Conservation (phyloP, 2,113 vertebrate species). For the Solea solea region DNA sequence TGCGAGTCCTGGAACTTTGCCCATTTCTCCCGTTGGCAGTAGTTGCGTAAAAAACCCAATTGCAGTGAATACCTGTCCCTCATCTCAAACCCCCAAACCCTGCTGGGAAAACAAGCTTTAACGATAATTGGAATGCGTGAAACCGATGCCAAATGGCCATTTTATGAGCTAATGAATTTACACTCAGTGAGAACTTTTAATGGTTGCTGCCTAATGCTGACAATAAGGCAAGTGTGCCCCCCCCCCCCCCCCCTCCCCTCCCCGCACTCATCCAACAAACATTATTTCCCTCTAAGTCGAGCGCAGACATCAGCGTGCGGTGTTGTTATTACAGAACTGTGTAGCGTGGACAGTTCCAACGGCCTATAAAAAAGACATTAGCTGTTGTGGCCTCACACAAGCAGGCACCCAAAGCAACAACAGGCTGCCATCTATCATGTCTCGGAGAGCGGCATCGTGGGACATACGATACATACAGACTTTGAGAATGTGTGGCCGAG, state of each 20-base stretch:
- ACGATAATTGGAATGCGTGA: slow-evolving; percentile 43
- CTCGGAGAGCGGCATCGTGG: slow-evolving; percentile 40
- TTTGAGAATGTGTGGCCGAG: slow-evolving; percentile 20
- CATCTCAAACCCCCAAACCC: slow-evolving; percentile 47
- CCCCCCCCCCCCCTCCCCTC: too few relatives aligned
- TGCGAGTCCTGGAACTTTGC: slow-evolving; percentile 29
- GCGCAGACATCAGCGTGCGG: slow-evolving; percentile 14
- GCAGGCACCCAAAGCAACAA: slow-evolving; percentile 20
- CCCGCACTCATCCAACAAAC: slow-evolving; percentile 33
- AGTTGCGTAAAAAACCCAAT: slow-evolving; percentile 38
- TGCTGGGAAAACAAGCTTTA: slow-evolving; percentile 65
- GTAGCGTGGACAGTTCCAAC: slow-evolving; percentile 19
- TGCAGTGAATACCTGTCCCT: slow-evolving; percentile 50
- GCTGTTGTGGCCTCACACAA: slow-evolving; percentile 36
- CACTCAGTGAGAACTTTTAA: slow-evolving; percentile 56
- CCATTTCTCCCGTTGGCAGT: slow-evolving; percentile 39
- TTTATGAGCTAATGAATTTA: slow-evolving; percentile 71
- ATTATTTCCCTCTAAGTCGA: slow-evolving; percentile 32
- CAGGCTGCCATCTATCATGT: slow-evolving; percentile 39
- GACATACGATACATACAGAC: slow-evolving; percentile 20
- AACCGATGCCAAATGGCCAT: slow-evolving; percentile 57
- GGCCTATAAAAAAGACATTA: slow-evolving; percentile 61
- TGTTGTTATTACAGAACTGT: slow-evolving; percentile 42
- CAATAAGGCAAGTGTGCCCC: slow-evolving; percentile 54
- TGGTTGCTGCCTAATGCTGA: slow-evolving; percentile 47